These are phyloP conservation scores for Sciaenops ocellatus DNA, from an alignment of 2,797 vertebrate genomes.

Conservation along the genomic window DNA sequence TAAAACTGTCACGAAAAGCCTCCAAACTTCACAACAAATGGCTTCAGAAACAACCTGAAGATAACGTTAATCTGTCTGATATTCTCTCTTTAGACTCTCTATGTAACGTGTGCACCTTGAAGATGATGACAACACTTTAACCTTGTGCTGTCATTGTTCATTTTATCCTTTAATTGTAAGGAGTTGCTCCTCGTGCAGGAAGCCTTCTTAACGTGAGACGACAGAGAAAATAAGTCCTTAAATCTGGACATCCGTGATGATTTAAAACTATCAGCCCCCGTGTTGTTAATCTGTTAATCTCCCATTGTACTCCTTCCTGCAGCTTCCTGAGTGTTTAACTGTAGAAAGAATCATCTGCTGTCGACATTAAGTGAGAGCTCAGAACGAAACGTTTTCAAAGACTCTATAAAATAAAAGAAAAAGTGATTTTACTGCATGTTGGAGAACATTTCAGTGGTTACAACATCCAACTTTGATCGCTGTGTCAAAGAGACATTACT, in stretches of 20 bases:
- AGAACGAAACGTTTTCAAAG: background rate
- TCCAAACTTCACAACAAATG: too few relatives aligned
- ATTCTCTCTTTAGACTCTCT: too few relatives aligned
- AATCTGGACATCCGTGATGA: background rate
- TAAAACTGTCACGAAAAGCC: too few relatives aligned
- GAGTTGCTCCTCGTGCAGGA: background rate
- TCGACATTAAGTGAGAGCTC: background rate
- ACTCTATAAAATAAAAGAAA: background rate
- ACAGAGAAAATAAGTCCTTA: background rate
- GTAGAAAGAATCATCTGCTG: conserved; percentile 13
- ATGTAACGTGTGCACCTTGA: background rate
- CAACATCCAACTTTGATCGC: conserved; percentile 23
- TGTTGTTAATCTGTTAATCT: conserved; percentile 15
- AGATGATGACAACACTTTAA: background rate
- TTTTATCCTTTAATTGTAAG: too few relatives aligned
- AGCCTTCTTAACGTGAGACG: background rate
- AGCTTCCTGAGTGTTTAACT: conserved; percentile 15
- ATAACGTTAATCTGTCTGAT: too few relatives aligned
- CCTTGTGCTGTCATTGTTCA: background rate
- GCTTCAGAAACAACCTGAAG: too few relatives aligned
- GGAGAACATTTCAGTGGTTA: conserved; percentile 15
- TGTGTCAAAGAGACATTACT: conserved; percentile 30
- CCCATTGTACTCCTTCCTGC: background rate
- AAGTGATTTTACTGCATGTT: background rate
- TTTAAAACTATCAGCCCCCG: background rate